phyloP scores from a whole-genome alignment of 2,113 vertebrate genomes.

The Gymnocephalus cernua region DNA sequence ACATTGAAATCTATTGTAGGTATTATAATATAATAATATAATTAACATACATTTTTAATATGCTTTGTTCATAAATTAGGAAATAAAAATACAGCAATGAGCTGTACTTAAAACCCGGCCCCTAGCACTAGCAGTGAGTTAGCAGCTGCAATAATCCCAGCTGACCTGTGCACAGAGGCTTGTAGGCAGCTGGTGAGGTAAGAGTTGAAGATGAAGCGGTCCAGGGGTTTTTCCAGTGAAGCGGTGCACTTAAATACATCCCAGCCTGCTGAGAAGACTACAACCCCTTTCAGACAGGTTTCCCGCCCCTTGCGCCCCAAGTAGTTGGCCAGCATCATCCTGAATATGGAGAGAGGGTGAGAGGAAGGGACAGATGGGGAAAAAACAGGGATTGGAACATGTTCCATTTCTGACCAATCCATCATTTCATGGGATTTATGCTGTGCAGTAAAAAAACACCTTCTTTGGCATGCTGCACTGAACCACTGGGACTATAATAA shows the following conservation, averaged over 20 bases:
- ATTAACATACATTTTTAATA: not conserved
- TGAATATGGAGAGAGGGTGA: constrained; percentile 69
- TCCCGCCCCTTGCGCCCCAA: constrained; percentile 91
- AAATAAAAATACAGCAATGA: not conserved
- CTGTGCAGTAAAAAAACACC: constrained; percentile 35
- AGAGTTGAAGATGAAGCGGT: constrained; percentile 99
- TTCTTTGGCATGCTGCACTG: constrained; percentile 15
- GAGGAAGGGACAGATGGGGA: constrained; percentile 14
- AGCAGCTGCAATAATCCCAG: constrained; percentile 57
- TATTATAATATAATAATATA: not conserved
- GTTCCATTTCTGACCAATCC: constrained; percentile 58
- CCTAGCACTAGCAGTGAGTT: constrained; percentile 1
- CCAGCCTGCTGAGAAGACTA: constrained; percentile 97
- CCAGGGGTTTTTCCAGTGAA: constrained; percentile 95
- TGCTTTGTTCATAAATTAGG: not conserved
- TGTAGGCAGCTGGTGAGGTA: constrained; percentile 98
- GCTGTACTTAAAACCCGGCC: too few species aligned
- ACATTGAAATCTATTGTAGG: not conserved
- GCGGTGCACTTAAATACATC: constrained; percentile 96
- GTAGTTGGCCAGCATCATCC: constrained; percentile 98
- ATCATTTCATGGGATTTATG: constrained; percentile 52
- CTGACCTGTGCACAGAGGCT: constrained; percentile 95
- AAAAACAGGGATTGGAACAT: constrained; percentile 40
- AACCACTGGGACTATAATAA: constrained; percentile 17
- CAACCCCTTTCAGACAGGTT: constrained; percentile 94